Conservation (phyloP, 2,113 vertebrate genomes). For the Cercopithecus mona region DNA sequence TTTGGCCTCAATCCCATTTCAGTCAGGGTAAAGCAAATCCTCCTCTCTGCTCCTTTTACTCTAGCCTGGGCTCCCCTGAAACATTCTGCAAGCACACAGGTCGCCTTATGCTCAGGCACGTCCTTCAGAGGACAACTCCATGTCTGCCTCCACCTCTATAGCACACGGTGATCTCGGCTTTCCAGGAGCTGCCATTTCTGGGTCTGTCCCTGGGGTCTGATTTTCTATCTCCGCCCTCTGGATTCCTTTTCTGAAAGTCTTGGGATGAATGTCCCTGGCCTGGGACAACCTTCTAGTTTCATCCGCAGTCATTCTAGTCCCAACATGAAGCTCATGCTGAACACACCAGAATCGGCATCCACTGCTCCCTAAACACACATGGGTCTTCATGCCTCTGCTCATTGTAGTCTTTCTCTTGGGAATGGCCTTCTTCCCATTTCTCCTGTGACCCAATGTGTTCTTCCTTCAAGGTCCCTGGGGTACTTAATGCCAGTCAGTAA, state of each 20-base stretch:
- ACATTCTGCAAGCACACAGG: too few relatives aligned
- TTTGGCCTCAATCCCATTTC: too few relatives aligned
- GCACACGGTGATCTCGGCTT: neutral
- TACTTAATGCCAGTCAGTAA: neutral
- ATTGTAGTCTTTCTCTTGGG: neutral
- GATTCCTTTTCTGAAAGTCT: neutral
- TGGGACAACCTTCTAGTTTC: neutral
- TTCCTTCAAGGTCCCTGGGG: neutral
- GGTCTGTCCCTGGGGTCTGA: neutral
- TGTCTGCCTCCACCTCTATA: neutral
- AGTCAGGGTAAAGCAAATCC: too few relatives aligned
- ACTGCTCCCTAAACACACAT: neutral
- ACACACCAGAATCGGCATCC: neutral
- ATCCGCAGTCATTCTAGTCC: neutral
- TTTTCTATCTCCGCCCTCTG: neutral
- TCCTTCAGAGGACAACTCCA: too few relatives aligned
- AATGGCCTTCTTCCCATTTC: neutral
- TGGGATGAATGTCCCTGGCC: neutral
- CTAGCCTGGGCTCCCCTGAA: too few relatives aligned
- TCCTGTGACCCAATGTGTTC: neutral
- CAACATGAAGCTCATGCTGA: neutral
- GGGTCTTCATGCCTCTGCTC: neutral
- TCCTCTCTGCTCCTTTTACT: too few relatives aligned
- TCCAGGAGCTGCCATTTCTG: neutral
- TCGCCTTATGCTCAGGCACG: too few relatives aligned